phyloP scores from a whole-genome alignment of 2,797 vertebrate species.

The Spea hammondii region DNA sequence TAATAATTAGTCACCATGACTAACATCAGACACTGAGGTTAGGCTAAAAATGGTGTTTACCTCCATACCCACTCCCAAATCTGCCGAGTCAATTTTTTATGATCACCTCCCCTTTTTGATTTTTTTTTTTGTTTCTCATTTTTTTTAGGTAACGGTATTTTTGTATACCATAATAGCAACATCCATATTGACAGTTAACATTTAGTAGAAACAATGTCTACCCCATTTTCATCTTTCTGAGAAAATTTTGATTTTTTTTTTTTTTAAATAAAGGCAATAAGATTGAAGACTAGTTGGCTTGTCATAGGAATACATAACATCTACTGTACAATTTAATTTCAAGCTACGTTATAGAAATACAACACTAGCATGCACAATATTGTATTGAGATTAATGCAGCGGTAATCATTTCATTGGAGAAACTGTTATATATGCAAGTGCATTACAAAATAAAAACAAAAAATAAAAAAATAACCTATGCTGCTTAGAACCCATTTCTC shows the following conservation, averaged over 20 bases:
- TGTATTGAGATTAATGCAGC: conserved; percentile 95
- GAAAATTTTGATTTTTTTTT: conserved; percentile 82
- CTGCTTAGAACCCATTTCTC: conserved; percentile 80
- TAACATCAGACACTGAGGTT: conserved; percentile 92
- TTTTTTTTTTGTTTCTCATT: conserved; percentile 53
- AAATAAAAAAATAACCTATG: conserved; percentile 73
- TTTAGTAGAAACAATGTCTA: conserved; percentile 90
- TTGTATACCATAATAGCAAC: conserved; percentile 89
- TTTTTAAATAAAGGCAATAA: conserved; percentile 69
- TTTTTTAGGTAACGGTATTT: conserved; percentile 75
- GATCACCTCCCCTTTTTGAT: conserved; percentile 43
- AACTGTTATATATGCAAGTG: conserved; percentile 93
- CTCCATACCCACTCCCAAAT: conserved; percentile 14
- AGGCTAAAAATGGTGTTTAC: conserved; percentile 90
- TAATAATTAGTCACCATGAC: conserved; percentile 90
- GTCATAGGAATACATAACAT: conserved; percentile 99
- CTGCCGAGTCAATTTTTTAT: conserved; percentile 18
- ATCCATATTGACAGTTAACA: conserved; percentile 93
- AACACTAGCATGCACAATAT: conserved; percentile 98
- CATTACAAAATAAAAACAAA: conserved; percentile 68
- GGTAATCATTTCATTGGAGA: conserved; percentile 93
- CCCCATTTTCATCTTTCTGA: conserved; percentile 69
- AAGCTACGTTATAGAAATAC: conserved; percentile 99
- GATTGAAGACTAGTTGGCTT: conserved; percentile 84
- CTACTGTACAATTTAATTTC: conserved; percentile 97